These are phyloP conservation scores for Formica aserva DNA, from an alignment of 2,888 invertebrate species.

Conservation along the genomic window DNA sequence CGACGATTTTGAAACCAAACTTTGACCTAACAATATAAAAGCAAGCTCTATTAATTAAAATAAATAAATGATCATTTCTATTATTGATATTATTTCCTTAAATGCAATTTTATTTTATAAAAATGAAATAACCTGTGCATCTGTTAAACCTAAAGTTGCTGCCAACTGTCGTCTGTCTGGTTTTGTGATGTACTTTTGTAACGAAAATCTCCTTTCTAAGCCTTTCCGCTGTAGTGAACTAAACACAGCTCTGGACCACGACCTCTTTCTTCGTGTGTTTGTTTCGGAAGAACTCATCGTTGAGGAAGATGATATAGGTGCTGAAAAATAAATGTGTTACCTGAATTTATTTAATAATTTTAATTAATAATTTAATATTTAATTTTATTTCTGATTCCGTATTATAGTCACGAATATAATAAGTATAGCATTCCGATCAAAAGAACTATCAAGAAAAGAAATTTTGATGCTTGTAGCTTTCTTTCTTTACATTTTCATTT, in stretches of 20 bases:
- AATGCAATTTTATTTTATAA: background rate
- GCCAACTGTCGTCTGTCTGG: constrained; percentile 97
- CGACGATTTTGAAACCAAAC: constrained; percentile 97
- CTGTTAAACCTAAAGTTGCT: constrained; percentile 95
- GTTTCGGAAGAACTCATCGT: constrained; percentile 86
- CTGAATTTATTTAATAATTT: background rate
- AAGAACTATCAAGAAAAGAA: background rate
- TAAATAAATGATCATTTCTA: background rate
- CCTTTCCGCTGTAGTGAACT: constrained; percentile 98
- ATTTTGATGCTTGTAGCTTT: background rate
- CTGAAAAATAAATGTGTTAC: constrained; percentile 44
- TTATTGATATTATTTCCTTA: background rate
- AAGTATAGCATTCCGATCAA: background rate
- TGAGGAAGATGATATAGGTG: constrained; percentile 55
- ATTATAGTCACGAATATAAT: background rate
- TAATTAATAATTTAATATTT: background rate
- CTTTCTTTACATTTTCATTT: too few relatives aligned
- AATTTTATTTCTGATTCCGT: background rate
- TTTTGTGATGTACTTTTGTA: constrained; percentile 98
- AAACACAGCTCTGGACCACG: constrained; percentile 98
- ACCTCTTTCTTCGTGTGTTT: constrained; percentile 92
- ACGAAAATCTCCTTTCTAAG: constrained; percentile 95
- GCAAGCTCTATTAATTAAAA: background rate
- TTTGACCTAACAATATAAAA: constrained; percentile 89
- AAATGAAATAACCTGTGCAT: constrained; percentile 92